phyloP scores from a whole-genome alignment of 2,888 invertebrate species.

The Macrophya alboannulata region DNA sequence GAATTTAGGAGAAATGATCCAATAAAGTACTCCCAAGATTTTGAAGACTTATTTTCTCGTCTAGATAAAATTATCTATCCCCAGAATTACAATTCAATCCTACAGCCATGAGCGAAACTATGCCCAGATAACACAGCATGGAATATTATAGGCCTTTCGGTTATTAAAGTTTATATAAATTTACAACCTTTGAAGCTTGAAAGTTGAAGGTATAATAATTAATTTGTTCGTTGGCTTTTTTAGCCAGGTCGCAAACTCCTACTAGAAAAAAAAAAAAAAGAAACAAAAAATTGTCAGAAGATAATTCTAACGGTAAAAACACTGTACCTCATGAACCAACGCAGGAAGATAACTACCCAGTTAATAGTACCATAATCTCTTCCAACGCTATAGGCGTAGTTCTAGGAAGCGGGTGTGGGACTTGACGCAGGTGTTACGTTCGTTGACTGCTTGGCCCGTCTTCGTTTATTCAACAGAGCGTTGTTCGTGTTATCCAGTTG shows the following conservation, averaged over 20 bases:
- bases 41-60: no score
- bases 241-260: neutral
- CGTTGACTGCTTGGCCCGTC: conserved; percentile 61
- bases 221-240: conserved; percentile 36
- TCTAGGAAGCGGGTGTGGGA: conserved; percentile 73
- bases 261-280: neutral
- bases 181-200: conserved; percentile 24
- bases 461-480: conserved; percentile 92
- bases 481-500: conserved; percentile 96
- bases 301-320: conserved; percentile 68
- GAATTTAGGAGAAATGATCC: no score
- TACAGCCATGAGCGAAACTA: neutral
- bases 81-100: neutral
- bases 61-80: no score
- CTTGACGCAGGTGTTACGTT: conserved; percentile 66
- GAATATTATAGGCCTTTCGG: neutral
- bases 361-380: conserved; percentile 61
- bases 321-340: conserved; percentile 68
- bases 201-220: neutral
- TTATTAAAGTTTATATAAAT: neutral
- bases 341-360: conserved; percentile 65
- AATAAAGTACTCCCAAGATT: no score
- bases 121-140: neutral
- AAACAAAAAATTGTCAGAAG: conserved; percentile 63
- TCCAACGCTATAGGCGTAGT: conserved; percentile 58